Evolutionary conservation across 2,113 vertebrate species (phyloP).

Genomic region (Heterocephalus glaber): DNA sequence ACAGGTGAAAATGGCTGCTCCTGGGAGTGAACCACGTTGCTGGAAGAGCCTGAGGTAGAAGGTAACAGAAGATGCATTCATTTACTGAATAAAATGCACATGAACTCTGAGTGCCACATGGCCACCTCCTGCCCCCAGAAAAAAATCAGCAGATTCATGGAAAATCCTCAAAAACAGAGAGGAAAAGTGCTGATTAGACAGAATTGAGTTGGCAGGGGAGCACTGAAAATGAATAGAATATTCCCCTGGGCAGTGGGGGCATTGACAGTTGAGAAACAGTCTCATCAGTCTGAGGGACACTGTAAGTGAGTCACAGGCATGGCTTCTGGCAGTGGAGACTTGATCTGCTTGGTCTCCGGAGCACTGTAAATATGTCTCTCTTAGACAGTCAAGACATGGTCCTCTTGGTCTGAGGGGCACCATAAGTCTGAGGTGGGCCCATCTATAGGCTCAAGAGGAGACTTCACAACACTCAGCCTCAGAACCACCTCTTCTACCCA

Average conservation of each 20-base stretch:
- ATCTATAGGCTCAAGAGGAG: accelerated
- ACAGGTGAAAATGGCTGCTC: not conserved
- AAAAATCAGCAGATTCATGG: not conserved
- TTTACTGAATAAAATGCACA: not conserved
- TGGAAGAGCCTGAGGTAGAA: not conserved
- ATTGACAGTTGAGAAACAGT: not conserved
- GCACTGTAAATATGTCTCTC: not conserved
- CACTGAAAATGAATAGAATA: too few relatives aligned
- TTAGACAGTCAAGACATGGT: not conserved
- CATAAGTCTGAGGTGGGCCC: not conserved
- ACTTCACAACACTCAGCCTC: accelerated
- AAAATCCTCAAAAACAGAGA: not conserved
- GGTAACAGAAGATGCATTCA: not conserved
- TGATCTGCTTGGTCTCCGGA: not conserved
- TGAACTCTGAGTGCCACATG: not conserved
- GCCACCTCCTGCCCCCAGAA: not conserved
- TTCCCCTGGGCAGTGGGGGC: too few relatives aligned
- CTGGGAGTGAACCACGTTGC: not conserved
- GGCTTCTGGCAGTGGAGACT: not conserved
- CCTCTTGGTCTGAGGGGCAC: not conserved
- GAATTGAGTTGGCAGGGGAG: not conserved
- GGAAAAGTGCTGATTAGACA: not conserved
- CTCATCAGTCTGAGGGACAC: not conserved
- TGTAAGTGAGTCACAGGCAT: not conserved
- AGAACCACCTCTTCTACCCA: accelerated